Evolutionary conservation across 92 coral and sea anemone genomes (phyloP).

Genomic region (Ricordea florida): DNA sequence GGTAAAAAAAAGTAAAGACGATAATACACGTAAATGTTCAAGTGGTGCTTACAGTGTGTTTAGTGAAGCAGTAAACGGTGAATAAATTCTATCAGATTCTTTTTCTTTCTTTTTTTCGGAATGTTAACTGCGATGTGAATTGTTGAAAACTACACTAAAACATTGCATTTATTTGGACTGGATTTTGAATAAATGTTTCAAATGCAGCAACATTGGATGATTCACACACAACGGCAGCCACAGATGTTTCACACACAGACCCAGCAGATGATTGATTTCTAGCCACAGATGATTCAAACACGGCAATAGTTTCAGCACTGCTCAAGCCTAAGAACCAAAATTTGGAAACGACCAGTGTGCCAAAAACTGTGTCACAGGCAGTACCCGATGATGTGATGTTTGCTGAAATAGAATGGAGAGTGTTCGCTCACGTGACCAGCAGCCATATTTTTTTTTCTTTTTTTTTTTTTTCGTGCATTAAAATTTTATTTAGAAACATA

Average conservation of each 20-base stretch:
- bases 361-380: conserved; percentile 13
- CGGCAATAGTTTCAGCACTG: no score
- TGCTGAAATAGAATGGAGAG: neutral
- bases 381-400: conserved; percentile 20
- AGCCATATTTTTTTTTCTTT: no score
- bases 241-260: no score
- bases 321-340: no score
- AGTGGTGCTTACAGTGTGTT: neutral
- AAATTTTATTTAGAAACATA: no score
- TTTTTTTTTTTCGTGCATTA: no score
- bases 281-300: no score
- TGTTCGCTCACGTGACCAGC: neutral
- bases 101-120: no score
- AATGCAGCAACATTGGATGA: neutral
- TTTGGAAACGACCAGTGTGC: no score
- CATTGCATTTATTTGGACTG: neutral
- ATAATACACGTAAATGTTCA: neutral
- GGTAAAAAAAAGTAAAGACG: neutral
- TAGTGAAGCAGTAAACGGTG: neutral
- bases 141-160: neutral
- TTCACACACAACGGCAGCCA: conserved; percentile 4
- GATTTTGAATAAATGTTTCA: conserved; percentile 5
- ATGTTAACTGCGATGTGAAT: conserved; percentile 5
- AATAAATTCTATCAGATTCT: neutral
- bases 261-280: no score